Percentiles rank a stretch among this genome's conserved stretches.
Conservation (phyloP, 2,888 invertebrate species). For the Scelioninae gen. 1 region DNA sequence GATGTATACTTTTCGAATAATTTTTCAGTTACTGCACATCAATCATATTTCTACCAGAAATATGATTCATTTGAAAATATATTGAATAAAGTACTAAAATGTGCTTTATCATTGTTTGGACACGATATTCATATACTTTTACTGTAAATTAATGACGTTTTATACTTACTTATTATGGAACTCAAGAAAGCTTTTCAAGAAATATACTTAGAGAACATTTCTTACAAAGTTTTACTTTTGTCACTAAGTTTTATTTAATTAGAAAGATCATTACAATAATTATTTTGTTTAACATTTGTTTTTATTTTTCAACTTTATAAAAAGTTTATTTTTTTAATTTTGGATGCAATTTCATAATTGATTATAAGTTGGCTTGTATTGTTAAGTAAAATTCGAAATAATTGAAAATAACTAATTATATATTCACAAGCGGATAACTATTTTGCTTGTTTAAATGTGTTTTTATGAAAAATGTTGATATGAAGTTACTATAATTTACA, state of each 20-base stretch:
- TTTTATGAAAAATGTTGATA: background rate
- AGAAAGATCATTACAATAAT: no score
- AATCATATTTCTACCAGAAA: constrained; percentile 19
- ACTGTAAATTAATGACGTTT: background rate
- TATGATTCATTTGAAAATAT: constrained; percentile 28
- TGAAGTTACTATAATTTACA: background rate
- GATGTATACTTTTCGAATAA: background rate
- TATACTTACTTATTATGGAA: background rate
- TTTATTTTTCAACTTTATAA: no score
- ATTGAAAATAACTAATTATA: no score
- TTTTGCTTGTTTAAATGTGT: no score
- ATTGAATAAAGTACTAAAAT: constrained; percentile 8
- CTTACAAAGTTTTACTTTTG: no score
- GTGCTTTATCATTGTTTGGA: constrained; percentile 17
- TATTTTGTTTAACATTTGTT: no score
- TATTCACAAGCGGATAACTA: no score
- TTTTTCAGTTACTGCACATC: constrained; percentile 24
- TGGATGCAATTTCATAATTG: no score
- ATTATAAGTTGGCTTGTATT: no score
- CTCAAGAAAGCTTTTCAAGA: background rate
- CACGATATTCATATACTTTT: background rate
- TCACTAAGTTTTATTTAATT: no score
- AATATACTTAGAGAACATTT: background rate
- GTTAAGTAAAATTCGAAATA: no score
- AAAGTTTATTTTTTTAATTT: no score